phyloP scores from a whole-genome alignment of 53 echinoderm and acorn worm genomes.

The Paracentrotus lividus region DNA sequence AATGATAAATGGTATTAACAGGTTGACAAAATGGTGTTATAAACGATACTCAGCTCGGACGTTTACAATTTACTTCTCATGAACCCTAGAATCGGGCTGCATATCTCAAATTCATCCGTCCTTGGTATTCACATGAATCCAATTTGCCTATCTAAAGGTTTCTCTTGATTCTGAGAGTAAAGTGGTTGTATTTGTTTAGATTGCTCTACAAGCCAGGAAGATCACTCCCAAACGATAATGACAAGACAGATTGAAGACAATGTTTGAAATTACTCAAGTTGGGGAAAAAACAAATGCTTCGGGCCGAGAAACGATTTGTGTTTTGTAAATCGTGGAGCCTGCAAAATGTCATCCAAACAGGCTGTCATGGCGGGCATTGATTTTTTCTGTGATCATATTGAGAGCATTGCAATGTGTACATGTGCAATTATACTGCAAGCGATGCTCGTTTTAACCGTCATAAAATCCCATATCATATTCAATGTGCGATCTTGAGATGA shows the following conservation, averaged over 20 bases:
- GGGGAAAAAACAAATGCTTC: slow-evolving; percentile 52
- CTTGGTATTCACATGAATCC: slow-evolving; percentile 41
- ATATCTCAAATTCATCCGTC: not conserved
- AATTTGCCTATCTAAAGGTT: slow-evolving; percentile 22
- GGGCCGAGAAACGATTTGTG: slow-evolving; percentile 49
- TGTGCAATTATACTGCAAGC: slow-evolving; percentile 39
- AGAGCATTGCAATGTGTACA: slow-evolving; percentile 40
- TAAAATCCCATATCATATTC: slow-evolving; percentile 48
- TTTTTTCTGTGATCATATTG: slow-evolving; percentile 3
- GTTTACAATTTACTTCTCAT: slow-evolving; percentile 22
- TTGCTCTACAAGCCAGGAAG: slow-evolving; percentile 23
- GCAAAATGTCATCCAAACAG: slow-evolving; percentile 59
- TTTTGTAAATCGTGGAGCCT: slow-evolving; percentile 58
- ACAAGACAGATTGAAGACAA: slow-evolving; percentile 44
- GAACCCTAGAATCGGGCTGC: slow-evolving; percentile 14
- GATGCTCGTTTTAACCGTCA: slow-evolving; percentile 32
- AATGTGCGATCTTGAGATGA: not conserved
- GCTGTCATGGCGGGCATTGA: slow-evolving; percentile 32
- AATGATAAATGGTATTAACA: not conserved
- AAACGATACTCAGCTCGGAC: not conserved
- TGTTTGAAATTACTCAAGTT: slow-evolving; percentile 41
- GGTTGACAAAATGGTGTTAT: slow-evolving; percentile 17
- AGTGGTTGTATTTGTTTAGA: slow-evolving; percentile 49
- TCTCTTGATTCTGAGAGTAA: slow-evolving; percentile 16
- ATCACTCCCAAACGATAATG: slow-evolving; percentile 41